Conservation (phyloP, 2,113 vertebrate species). For the Lethenteron reissneri region DNA sequence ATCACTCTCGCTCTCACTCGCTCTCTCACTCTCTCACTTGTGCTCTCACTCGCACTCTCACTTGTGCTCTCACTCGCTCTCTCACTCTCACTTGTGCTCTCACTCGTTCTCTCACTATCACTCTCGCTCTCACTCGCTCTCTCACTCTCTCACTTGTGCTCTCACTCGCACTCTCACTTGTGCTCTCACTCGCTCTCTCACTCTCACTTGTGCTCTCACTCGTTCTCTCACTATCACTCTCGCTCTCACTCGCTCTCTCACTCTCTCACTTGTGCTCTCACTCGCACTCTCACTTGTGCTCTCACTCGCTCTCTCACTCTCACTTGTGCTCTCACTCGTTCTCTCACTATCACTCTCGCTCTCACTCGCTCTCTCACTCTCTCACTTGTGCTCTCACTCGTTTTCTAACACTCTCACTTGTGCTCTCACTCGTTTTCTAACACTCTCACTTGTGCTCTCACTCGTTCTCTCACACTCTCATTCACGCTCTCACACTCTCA, state of each 20-base stretch:
- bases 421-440: background rate
- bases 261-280: no score
- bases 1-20: no score
- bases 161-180: no score
- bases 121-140: background rate
- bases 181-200: no score
- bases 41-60: no score
- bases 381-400: background rate
- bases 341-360: no score
- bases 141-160: background rate
- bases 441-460: background rate
- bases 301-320: background rate
- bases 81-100: background rate
- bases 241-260: rapidly evolving
- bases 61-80: background rate
- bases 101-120: background rate
- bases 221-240: background rate
- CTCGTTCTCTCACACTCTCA: background rate
- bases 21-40: background rate
- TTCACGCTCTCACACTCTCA: no score
- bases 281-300: background rate
- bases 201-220: background rate
- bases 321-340: background rate
- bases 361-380: background rate
- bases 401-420: background rate